These are phyloP conservation scores for Siphonodentalium dalli DNA, from an alignment of 2,888 invertebrate genomes.

Conservation along the genomic window DNA sequence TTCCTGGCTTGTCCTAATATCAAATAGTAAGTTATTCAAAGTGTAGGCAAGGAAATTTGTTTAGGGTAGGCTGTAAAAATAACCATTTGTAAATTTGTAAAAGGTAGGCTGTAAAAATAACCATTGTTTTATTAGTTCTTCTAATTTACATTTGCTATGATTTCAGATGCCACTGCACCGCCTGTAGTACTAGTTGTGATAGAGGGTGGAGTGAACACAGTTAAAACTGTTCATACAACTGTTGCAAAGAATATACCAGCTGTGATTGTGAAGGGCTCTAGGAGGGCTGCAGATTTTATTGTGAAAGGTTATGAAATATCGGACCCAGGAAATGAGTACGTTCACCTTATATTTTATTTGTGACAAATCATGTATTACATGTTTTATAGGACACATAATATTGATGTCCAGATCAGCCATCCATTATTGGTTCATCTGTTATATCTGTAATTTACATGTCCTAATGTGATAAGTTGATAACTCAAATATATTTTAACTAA, in stretches of 20 bases:
- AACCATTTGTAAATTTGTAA: too few species aligned
- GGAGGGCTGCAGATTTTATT: constrained; percentile 62
- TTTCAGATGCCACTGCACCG: constrained; percentile 69
- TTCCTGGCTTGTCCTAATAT: too few species aligned
- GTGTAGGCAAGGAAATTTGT: too few species aligned
- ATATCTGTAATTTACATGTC: too few species aligned
- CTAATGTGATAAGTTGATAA: too few species aligned
- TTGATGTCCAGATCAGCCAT: too few species aligned
- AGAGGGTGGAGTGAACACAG: constrained; percentile 94
- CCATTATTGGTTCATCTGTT: too few species aligned
- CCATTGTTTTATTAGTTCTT: too few species aligned
- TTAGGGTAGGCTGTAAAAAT: too few species aligned
- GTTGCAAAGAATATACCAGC: constrained; percentile 55
- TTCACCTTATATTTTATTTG: not conserved
- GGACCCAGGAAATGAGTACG: constrained; percentile 31
- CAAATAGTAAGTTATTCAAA: too few species aligned
- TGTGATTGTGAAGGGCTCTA: constrained; percentile 60
- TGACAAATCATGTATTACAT: not conserved
- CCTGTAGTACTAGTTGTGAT: constrained; percentile 96
- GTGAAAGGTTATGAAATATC: constrained; percentile 48
- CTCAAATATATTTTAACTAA: not conserved
- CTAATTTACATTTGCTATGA: not conserved
- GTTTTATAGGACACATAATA: not conserved
- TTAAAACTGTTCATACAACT: constrained; percentile 53
- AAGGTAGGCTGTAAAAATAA: too few species aligned